Conservation (phyloP, 1,140 invertebrate species). For the Diabrotica undecimpunctata region DNA sequence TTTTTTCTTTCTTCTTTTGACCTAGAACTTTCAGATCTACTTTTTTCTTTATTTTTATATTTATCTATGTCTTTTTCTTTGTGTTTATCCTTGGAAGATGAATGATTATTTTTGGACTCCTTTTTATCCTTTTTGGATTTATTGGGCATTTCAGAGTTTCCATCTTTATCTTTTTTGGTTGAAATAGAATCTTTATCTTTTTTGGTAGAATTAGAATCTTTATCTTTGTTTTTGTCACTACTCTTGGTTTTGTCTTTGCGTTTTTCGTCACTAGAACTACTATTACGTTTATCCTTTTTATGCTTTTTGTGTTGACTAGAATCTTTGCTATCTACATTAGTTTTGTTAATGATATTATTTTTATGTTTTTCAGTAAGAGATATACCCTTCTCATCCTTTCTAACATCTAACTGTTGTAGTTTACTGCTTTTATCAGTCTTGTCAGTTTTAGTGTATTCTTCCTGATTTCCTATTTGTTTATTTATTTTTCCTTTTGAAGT, state of each 20-base stretch:
- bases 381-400: constrained; percentile 10
- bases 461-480: too few relatives aligned
- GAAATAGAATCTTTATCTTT: constrained; percentile 21
- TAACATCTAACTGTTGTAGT: constrained; percentile 2
- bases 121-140: constrained; percentile 20
- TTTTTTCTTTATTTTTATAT: constrained; percentile 21
- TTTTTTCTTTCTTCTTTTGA: constrained; percentile 26
- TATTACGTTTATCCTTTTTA: constrained; percentile 8
- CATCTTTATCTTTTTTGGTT: constrained; percentile 14
- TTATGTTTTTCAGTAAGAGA: constrained; percentile 13
- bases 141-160: neutral
- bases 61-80: constrained; percentile 26
- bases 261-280: neutral
- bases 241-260: constrained; percentile 21
- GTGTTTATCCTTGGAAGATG: constrained; percentile 22
- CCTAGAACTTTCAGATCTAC: constrained; percentile 27
- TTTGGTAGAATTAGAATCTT: constrained; percentile 14
- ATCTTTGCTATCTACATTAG: neutral
- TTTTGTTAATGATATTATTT: constrained; percentile 17
- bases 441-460: neutral
- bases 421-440: constrained; percentile 9
- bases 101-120: constrained; percentile 15
- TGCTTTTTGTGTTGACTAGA: constrained; percentile 5
- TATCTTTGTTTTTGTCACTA: constrained; percentile 25
- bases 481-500: too few relatives aligned